These are phyloP conservation scores for Euleptes europaea DNA, from an alignment of 2,113 vertebrate genomes.

Conservation along the genomic window DNA sequence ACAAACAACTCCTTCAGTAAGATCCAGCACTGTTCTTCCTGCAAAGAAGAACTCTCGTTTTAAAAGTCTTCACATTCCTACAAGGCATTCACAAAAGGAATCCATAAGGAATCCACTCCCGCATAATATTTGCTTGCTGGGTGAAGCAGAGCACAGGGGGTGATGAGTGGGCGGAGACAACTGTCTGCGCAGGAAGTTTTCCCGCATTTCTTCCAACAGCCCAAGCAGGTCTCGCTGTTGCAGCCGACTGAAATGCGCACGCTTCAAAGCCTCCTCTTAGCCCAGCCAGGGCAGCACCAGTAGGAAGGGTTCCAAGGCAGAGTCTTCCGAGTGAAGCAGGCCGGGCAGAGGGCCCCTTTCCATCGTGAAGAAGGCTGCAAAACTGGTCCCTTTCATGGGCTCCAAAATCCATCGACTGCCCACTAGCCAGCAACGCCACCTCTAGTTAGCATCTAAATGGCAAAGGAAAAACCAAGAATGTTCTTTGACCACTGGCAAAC, in stretches of 20 bases:
- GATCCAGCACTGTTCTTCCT: background rate
- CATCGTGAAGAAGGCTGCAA: background rate
- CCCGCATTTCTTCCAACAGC: background rate
- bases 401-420: fast-evolving
- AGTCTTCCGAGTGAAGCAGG: background rate
- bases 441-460: background rate
- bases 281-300: background rate
- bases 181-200: background rate
- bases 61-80: background rate
- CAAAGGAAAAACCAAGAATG: background rate
- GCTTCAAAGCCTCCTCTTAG: fast-evolving
- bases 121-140: background rate
- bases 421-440: too few species aligned
- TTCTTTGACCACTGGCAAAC: background rate
- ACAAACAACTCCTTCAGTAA: background rate
- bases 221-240: background rate
- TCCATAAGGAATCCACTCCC: background rate
- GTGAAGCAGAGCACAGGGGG: background rate
- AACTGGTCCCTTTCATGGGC: fast-evolving
- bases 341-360: too few species aligned
- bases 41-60: background rate
- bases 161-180: background rate
- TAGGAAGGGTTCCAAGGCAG: background rate
- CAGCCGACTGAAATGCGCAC: background rate
- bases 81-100: background rate